Evolutionary conservation across 1,140 invertebrate species (phyloP).

Genomic region (Limonius californicus): DNA sequence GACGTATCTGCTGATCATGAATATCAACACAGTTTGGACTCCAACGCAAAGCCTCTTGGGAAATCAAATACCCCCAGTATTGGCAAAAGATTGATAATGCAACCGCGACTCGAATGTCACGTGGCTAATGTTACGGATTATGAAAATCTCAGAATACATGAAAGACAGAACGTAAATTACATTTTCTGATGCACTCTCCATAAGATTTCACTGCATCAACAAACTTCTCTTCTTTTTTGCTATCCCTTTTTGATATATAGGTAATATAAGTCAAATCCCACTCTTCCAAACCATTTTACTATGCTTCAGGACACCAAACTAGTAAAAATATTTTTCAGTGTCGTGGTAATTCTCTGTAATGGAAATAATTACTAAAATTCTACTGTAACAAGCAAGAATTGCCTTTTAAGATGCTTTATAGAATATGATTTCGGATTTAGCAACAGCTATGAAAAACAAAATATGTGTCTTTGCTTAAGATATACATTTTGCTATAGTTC

Average conservation of each 20-base stretch:
- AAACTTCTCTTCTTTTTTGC: not conserved
- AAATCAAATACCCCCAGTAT: slow-evolving; percentile 33
- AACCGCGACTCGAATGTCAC: not conserved
- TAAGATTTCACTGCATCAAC: not conserved
- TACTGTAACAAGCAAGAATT: too few relatives aligned
- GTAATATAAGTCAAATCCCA: slow-evolving; percentile 1
- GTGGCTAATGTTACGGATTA: too few relatives aligned
- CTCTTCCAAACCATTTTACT: too few relatives aligned
- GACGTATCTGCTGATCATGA: slow-evolving; percentile 19
- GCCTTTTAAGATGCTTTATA: too few relatives aligned
- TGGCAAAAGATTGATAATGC: slow-evolving; percentile 31
- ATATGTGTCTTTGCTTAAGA: too few relatives aligned
- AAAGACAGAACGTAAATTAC: not conserved
- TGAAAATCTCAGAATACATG: not conserved
- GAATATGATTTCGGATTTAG: too few relatives aligned
- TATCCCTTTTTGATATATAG: not conserved
- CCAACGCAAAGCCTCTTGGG: slow-evolving; percentile 21
- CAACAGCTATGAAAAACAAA: too few relatives aligned
- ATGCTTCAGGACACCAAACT: too few relatives aligned
- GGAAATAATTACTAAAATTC: too few relatives aligned
- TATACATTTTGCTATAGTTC: too few relatives aligned
- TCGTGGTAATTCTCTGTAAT: too few relatives aligned
- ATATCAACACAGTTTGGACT: slow-evolving; percentile 28
- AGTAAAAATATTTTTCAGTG: too few relatives aligned
- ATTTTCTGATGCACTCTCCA: not conserved